Conservation (phyloP, 2,888 invertebrate species). For the Cordylochernes scorpioides region DNA sequence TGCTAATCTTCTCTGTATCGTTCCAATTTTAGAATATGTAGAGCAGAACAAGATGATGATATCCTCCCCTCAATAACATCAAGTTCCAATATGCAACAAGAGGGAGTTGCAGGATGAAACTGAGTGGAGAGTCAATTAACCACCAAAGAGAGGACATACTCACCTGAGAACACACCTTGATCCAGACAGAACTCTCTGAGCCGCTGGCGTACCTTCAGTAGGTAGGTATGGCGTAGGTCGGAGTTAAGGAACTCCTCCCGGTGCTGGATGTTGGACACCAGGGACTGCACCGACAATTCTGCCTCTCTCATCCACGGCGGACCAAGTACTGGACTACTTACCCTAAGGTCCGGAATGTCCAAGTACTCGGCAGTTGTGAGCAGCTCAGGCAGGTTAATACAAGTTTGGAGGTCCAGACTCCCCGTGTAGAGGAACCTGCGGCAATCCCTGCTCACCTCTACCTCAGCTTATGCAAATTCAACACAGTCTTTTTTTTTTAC, state of each 20-base stretch:
- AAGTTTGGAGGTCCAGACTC: constrained; percentile 42
- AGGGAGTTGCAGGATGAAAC: too few species aligned
- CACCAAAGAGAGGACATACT: too few species aligned
- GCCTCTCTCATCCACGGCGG: not conserved
- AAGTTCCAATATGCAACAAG: too few species aligned
- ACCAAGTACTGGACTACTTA: constrained; percentile 26
- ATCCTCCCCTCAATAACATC: too few species aligned
- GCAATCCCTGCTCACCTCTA: not conserved
- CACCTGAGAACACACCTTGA: constrained; percentile 36
- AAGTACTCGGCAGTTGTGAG: constrained; percentile 64
- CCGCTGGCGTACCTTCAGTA: constrained; percentile 25
- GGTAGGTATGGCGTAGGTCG: constrained; percentile 41
- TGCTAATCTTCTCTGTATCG: too few species aligned
- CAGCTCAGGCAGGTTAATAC: constrained; percentile 39
- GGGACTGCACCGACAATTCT: not conserved
- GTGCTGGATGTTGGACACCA: constrained; percentile 36
- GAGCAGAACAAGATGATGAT: too few species aligned
- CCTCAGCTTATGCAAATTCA: too few species aligned
- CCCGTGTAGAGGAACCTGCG: constrained; percentile 66
- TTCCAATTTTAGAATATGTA: too few species aligned
- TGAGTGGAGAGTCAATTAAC: too few species aligned
- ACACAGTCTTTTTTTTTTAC: too few species aligned
- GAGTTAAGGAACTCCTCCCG: constrained; percentile 45
- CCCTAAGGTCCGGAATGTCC: constrained; percentile 52
- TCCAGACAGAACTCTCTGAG: constrained; percentile 47